Percentiles rank a stretch among this genome's conserved stretches.
Conservation (phyloP, 2,113 vertebrate species). For the Leucopternis melanops region DNA sequence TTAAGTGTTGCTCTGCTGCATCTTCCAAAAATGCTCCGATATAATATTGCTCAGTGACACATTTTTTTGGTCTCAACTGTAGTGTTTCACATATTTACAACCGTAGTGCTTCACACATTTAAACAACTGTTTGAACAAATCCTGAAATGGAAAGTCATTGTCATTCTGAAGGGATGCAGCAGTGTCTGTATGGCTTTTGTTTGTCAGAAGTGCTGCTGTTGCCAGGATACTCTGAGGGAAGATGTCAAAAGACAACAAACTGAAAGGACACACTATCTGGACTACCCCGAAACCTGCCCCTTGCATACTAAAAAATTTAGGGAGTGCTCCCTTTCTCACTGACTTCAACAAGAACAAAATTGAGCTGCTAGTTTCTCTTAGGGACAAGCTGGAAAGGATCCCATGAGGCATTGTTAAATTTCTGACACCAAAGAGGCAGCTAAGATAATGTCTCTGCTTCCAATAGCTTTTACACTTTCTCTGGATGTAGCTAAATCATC, state of each 20-base stretch:
- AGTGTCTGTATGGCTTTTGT: constrained; percentile 57
- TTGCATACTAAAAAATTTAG: constrained; percentile 49
- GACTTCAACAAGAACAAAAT: not conserved
- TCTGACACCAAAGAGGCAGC: not conserved
- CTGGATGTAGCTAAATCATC: not conserved
- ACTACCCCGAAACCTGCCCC: not conserved
- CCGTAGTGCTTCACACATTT: not conserved
- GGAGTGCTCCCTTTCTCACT: not conserved
- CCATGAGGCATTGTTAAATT: not conserved
- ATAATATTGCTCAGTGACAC: not conserved
- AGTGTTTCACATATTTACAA: constrained; percentile 4
- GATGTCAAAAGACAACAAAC: constrained; percentile 62
- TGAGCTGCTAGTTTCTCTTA: not conserved
- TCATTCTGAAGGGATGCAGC: constrained; percentile 62
- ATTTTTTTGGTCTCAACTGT: not conserved
- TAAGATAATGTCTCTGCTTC: not conserved
- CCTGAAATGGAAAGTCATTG: constrained; percentile 42
- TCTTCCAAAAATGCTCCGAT: not conserved
- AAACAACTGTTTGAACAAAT: constrained; percentile 35
- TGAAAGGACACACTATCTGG: constrained; percentile 57
- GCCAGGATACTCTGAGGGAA: constrained; percentile 63
- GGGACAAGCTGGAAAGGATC: not conserved
- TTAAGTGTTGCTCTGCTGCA: not conserved
- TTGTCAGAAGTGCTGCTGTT: constrained; percentile 59
- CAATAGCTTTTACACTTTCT: not conserved